Evolutionary conservation across 1,140 invertebrate species (phyloP).

Genomic region (Aphelenchoides fujianensis): DNA sequence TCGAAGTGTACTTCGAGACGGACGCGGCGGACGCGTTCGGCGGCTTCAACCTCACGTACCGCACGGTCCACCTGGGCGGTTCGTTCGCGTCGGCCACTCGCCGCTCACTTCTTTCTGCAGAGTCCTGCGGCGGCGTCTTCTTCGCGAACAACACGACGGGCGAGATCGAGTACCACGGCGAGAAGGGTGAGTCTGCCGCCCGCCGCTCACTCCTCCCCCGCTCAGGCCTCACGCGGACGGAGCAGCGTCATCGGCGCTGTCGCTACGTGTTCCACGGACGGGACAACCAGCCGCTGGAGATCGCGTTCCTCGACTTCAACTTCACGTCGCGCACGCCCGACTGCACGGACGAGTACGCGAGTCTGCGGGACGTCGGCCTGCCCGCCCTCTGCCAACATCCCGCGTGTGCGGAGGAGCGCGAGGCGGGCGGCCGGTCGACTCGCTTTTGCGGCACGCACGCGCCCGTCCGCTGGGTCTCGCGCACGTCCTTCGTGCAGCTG

Average conservation of each 20-base stretch:
- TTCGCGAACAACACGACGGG: constrained; percentile 10
- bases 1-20: constrained; percentile 52
- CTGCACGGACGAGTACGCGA: constrained; percentile 54
- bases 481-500: constrained; percentile 42
- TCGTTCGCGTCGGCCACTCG: background rate
- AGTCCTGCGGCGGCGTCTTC: constrained; percentile 41
- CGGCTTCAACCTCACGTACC: constrained; percentile 47
- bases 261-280: constrained; percentile 46
- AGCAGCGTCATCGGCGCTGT: constrained; percentile 50
- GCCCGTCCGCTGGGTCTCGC: constrained; percentile 33
- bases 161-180: constrained; percentile 38
- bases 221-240: constrained; percentile 44
- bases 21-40: constrained; percentile 35
- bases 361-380: constrained; percentile 56
- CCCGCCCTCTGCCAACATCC: constrained; percentile 54
- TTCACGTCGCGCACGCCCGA: constrained; percentile 45
- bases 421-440: constrained; percentile 20
- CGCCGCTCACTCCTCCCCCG: background rate
- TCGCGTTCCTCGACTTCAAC: constrained; percentile 52
- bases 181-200: constrained; percentile 28
- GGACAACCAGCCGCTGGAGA: constrained; percentile 42
- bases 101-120: constrained; percentile 3
- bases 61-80: background rate
- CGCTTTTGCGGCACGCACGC: constrained; percentile 38
- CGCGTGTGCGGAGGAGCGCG: constrained; percentile 42